Conservation (phyloP, 2,888 invertebrate genomes). For the Dorcus hopei region DNA sequence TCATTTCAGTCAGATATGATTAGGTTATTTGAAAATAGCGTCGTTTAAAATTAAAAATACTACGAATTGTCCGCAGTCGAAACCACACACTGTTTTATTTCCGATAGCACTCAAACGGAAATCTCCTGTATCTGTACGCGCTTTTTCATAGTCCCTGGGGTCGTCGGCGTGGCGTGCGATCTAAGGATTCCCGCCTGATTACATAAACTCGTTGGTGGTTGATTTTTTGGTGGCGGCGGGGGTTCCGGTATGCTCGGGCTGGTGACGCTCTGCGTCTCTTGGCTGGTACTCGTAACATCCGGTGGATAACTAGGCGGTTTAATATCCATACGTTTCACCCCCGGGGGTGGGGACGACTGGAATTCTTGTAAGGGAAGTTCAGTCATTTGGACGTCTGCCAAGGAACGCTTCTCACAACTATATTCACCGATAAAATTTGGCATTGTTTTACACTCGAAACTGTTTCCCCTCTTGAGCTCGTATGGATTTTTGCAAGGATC, state of each 20-base stretch:
- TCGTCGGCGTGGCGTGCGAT: conserved; percentile 59
- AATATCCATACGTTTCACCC: conserved; percentile 53
- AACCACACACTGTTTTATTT: background rate
- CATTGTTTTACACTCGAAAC: conserved; percentile 56
- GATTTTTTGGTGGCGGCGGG: conserved; percentile 59
- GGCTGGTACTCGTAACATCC: conserved; percentile 45
- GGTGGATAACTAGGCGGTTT: conserved; percentile 40
- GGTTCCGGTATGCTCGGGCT: conserved; percentile 59
- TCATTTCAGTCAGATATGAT: conserved; percentile 29
- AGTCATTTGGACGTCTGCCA: conserved; percentile 58
- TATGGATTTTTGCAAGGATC: conserved; percentile 39
- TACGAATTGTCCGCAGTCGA: background rate
- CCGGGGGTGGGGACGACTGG: conserved; percentile 56
- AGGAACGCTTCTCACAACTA: conserved; percentile 60
- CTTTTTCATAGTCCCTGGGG: conserved; percentile 79
- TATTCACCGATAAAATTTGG: conserved; percentile 62
- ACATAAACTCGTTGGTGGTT: conserved; percentile 42
- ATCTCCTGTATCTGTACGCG: conserved; percentile 91
- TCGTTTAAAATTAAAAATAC: too few relatives aligned
- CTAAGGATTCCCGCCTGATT: conserved; percentile 61
- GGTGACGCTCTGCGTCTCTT: conserved; percentile 27
- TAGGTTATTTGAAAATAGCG: conserved; percentile 19
- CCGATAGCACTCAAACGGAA: conserved; percentile 64
- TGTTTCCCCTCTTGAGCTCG: conserved; percentile 54
- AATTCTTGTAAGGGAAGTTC: conserved; percentile 65